These are phyloP conservation scores for Nerophis ophidion DNA, from an alignment of 2,113 vertebrate genomes.

Conservation along the genomic window DNA sequence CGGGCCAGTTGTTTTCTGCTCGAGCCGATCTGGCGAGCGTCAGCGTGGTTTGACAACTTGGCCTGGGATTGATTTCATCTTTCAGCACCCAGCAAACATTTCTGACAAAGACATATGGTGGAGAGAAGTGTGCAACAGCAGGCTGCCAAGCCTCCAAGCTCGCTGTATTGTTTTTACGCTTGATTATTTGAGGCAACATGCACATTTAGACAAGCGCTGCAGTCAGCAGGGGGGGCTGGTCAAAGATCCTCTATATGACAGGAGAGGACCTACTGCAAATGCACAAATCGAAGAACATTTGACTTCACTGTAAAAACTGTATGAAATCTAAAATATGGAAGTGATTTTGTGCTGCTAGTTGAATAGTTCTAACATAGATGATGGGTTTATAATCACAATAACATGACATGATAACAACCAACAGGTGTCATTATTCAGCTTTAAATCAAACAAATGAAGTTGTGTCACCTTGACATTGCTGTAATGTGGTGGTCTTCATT, in stretches of 20 bases:
- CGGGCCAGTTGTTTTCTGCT: constrained; percentile 51
- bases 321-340: constrained; percentile 16
- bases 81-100: constrained; percentile 51
- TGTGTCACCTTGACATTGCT: neutral
- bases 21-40: constrained; percentile 49
- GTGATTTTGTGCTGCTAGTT: constrained; percentile 14
- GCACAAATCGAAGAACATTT: neutral
- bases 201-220: constrained; percentile 35
- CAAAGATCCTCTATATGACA: neutral
- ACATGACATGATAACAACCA: no score
- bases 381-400: no score
- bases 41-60: constrained; percentile 43
- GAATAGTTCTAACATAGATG: no score
- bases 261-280: no score
- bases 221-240: constrained; percentile 18
- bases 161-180: constrained; percentile 39
- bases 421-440: constrained; percentile 16
- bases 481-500: constrained; percentile 19
- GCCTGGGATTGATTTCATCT: constrained; percentile 60
- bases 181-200: constrained; percentile 52
- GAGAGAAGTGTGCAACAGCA: constrained; percentile 53
- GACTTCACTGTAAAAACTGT: neutral
- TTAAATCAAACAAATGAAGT: constrained; percentile 20
- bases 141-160: constrained; percentile 42
- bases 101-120: constrained; percentile 67